Evolutionary conservation across 2,113 vertebrate species (phyloP), one percentile per base, ranked within the genome.

Genomic region (Pavo muticus): DNA sequence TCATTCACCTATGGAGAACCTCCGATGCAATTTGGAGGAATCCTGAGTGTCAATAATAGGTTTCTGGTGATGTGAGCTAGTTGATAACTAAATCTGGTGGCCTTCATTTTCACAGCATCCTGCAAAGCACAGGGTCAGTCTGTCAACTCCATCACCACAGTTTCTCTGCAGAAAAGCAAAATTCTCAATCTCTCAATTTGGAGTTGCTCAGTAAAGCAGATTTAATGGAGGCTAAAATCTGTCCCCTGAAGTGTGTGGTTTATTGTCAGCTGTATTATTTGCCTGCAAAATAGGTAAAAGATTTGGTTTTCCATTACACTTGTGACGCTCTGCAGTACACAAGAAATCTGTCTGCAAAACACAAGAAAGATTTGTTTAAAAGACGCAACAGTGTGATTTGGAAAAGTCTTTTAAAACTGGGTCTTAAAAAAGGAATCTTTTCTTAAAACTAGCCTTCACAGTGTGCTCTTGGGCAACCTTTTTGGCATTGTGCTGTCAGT

Each of bases 401-500:
- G 69, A 91, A 73, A 47, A 90, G 74, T 79, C 47, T 86, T 76
- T 68, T 68, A 81, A 91, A 85, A 80, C 18, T 39, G 11, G 7
- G 1, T 24, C 75, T n/a, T 1, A 48, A 59, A 14, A 78, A 76
- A 81, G 29, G 80, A 83, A 94, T 92, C 72, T 82, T 60, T 88
- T 92, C 68, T 93, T 68, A 65, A 75, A 94, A 84, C 50, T 85
- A 96, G 63, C 76, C 79, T 95, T 91, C 11, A 5, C 44, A 87
- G 61, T 35, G 54, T 84, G 80, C 80, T 96, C 91, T 94, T 89
- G 91, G 94, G 86, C 94, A 96, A 94, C 94, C 89, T 97, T 96
- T 97, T 96, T 97, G 97, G 90, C 96, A 97, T 96, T 96, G 93
- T 84, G 94, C 88, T 63, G 74, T 96, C 94, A 92, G 70, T 77